These are phyloP conservation scores for Trichosurus vulpecula DNA, from an alignment of 2,797 vertebrate genomes.

Conservation along the genomic window DNA sequence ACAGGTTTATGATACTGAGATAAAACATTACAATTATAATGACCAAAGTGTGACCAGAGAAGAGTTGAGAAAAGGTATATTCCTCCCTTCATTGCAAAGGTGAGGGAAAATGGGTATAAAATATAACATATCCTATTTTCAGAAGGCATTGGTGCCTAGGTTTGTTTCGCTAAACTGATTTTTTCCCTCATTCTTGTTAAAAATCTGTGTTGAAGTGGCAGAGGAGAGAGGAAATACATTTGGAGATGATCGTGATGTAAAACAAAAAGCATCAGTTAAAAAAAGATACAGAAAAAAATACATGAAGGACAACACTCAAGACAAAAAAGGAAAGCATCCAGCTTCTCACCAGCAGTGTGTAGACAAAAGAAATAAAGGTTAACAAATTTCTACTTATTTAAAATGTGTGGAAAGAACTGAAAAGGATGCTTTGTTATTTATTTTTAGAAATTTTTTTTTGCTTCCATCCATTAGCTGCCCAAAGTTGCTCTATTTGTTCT, in stretches of 20 bases:
- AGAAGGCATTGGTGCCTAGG: neutral
- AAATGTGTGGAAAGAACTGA: conserved; percentile 26
- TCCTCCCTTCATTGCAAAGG: neutral
- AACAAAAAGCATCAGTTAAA: neutral
- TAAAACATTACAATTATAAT: conserved; percentile 36
- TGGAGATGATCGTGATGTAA: neutral
- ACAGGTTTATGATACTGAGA: conserved; percentile 49
- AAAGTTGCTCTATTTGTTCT: conserved; percentile 23
- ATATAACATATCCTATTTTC: neutral
- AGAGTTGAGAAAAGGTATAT: neutral
- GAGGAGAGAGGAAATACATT: neutral
- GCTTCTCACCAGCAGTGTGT: neutral
- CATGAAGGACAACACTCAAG: neutral
- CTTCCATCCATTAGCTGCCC: neutral
- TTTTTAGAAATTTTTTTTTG: neutral
- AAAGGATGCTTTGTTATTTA: conserved; percentile 28
- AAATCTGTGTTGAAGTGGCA: neutral
- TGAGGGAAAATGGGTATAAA: neutral
- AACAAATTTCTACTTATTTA: conserved; percentile 27
- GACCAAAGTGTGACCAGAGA: neutral
- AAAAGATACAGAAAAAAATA: neutral
- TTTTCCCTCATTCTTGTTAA: neutral
- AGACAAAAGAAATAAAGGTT: conserved; percentile 50
- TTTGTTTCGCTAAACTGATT: neutral
- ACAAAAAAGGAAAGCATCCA: conserved; percentile 3